phyloP scores from a whole-genome alignment of 1,140 invertebrate species.

The Papilio glaucus region DNA sequence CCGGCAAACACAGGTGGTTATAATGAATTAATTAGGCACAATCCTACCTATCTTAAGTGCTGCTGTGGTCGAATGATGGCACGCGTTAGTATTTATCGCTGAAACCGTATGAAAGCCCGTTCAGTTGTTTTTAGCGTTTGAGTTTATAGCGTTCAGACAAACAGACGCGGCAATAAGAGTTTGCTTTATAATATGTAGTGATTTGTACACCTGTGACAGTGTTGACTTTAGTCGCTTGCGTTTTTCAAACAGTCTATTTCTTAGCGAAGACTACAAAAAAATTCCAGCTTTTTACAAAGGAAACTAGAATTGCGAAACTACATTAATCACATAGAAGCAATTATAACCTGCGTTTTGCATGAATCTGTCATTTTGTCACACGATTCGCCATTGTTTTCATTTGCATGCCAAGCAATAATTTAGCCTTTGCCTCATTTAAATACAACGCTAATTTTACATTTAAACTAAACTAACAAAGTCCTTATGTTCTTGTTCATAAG shows the following conservation, averaged over 20 bases:
- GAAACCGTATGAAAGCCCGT: too few relatives aligned
- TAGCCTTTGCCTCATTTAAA: conserved; percentile 46
- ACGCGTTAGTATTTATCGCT: too few relatives aligned
- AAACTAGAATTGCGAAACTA: conserved; percentile 12
- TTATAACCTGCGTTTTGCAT: conserved; percentile 35
- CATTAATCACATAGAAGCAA: conserved; percentile 31
- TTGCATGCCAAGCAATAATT: conserved; percentile 48
- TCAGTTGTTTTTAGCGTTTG: too few relatives aligned
- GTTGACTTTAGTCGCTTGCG: too few relatives aligned
- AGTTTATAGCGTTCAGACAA: too few relatives aligned
- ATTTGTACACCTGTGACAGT: too few relatives aligned
- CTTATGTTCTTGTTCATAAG: background rate
- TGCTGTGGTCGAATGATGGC: too few relatives aligned
- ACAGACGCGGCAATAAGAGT: too few relatives aligned
- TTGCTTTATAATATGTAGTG: too few relatives aligned
- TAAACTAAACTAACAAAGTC: background rate
- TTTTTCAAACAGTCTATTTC: background rate
- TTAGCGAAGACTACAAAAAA: background rate
- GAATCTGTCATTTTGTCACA: conserved; percentile 48
- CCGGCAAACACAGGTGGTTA: too few relatives aligned
- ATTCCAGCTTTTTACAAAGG: background rate
- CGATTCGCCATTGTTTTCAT: conserved; percentile 51
- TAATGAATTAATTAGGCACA: too few relatives aligned
- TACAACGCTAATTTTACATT: conserved; percentile 29
- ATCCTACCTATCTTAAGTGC: too few relatives aligned